These are phyloP conservation scores for Metalampra italica DNA, from an alignment of 2,888 invertebrate species.

Conservation along the genomic window DNA sequence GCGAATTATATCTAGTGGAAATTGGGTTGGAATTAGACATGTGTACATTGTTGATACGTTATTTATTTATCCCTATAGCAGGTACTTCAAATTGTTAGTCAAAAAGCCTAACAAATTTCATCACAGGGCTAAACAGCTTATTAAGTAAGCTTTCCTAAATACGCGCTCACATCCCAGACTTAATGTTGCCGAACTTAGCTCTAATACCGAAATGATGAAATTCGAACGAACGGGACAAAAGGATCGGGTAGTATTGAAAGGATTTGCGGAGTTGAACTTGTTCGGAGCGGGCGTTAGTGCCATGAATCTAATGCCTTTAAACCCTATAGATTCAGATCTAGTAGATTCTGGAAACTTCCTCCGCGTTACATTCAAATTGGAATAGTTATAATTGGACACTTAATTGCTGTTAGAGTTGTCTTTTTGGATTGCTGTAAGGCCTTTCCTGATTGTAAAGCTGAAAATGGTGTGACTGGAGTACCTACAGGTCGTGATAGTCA, in stretches of 20 bases:
- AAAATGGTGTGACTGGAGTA: too few species aligned
- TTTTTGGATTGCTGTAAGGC: not conserved
- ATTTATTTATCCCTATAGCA: too few species aligned
- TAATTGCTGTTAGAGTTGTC: conserved; percentile 4
- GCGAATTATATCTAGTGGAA: too few species aligned
- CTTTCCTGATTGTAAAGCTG: too few species aligned
- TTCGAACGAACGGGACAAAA: conserved; percentile 6
- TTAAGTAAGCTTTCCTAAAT: not conserved
- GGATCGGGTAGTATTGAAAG: not conserved
- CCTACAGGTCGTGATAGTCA: too few species aligned
- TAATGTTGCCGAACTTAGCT: conserved; percentile 1
- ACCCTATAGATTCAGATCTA: conserved; percentile 7
- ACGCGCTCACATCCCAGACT: not conserved
- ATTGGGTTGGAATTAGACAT: too few species aligned
- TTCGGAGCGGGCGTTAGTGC: not conserved
- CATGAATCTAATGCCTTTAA: conserved; percentile 7
- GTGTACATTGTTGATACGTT: too few species aligned
- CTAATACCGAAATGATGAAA: conserved; percentile 12
- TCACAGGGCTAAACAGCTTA: not conserved
- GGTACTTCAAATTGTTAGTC: too few species aligned
- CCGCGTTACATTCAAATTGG: conserved; percentile 20
- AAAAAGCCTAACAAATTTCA: not conserved
- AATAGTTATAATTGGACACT: conserved; percentile 19
- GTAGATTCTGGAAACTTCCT: conserved; percentile 8
- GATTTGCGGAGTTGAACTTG: conserved; percentile 6